phyloP scores from a whole-genome alignment of 2,888 invertebrate species.

The Aspidapion aeneum region DNA sequence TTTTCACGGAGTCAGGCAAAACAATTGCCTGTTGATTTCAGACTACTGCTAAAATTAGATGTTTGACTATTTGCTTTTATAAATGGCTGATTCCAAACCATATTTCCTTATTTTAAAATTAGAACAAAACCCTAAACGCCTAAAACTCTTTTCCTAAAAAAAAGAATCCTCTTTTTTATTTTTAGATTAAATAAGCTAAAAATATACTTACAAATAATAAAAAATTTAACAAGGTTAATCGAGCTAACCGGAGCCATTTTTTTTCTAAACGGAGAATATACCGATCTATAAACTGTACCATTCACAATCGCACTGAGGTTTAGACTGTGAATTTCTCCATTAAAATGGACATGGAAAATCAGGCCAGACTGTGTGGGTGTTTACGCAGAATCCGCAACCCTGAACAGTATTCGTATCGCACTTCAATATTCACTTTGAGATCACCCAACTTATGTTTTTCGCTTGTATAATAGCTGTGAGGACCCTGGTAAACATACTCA shows the following conservation, averaged over 20 bases:
- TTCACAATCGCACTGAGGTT: slow-evolving; percentile 25
- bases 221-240: background rate
- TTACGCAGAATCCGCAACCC: background rate
- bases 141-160: too few relatives aligned
- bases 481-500: background rate
- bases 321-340: slow-evolving; percentile 1
- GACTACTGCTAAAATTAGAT: too few relatives aligned
- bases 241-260: background rate
- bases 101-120: too few relatives aligned
- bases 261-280: background rate
- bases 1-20: too few relatives aligned
- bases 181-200: background rate
- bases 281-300: slow-evolving; percentile 25
- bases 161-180: too few relatives aligned
- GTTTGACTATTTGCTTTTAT: too few relatives aligned
- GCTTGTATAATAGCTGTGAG: background rate
- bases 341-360: background rate
- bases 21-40: too few relatives aligned
- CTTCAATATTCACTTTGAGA: background rate
- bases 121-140: too few relatives aligned
- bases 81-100: too few relatives aligned
- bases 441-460: background rate
- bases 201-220: background rate
- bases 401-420: background rate
- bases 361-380: background rate